Evolutionary conservation across 1,140 invertebrate genomes (phyloP).

Genomic region (Heliconius hermathena): DNA sequence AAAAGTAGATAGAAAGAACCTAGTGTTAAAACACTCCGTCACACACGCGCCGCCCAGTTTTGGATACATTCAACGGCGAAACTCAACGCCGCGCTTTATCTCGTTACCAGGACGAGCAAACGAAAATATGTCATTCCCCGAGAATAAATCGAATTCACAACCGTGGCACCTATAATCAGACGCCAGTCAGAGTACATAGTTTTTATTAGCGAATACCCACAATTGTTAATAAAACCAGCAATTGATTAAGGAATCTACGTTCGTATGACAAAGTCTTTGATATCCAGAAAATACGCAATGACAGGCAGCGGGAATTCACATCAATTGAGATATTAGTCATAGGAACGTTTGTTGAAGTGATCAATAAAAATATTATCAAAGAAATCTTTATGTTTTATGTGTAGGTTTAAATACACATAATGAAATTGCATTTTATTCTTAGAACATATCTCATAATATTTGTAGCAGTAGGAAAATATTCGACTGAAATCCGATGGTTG

Average conservation of each 20-base stretch:
- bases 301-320: conserved; percentile 1
- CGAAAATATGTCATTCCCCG: no score
- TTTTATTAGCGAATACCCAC: not conserved
- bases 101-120: no score
- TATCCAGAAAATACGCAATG: conserved; percentile 14
- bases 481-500: not conserved
- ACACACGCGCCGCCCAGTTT: no score
- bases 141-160: no score
- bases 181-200: no score
- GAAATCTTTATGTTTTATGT: not conserved
- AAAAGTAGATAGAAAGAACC: no score
- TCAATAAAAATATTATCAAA: not conserved
- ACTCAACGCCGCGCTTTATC: no score
- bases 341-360: not conserved
- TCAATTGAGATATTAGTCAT: conserved; percentile 6
- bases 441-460: no score
- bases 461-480: no score
- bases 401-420: not conserved
- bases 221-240: not conserved
- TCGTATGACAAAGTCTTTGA: not conserved
- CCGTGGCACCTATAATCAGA: no score
- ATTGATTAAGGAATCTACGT: not conserved
- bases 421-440: not conserved
- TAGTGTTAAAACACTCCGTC: no score
- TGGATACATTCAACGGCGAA: no score